Evolutionary conservation across 2,113 vertebrate species (phyloP), one percentile per base, ranked within the genome.

Genomic region (Paedocypris sp.): DNA sequence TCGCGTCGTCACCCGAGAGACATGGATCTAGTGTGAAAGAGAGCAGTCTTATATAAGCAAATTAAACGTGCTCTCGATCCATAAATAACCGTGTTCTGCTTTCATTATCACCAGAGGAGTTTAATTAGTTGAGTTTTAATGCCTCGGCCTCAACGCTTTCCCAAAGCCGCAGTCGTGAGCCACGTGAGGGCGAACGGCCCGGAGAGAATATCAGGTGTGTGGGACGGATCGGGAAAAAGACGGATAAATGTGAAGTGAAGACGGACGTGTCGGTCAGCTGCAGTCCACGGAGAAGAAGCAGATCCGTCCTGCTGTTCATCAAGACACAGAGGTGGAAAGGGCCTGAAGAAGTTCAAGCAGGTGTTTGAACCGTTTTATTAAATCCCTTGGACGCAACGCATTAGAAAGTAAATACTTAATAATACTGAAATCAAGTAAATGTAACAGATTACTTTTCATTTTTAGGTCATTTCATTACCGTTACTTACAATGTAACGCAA

Each of bases 41-140:
- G 12, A 43, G 2, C 3, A 31, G 13, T 8, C 11, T 31, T 51
- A 11, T 22, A 4, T 41, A 51, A 51, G 41, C 2, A 22, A 42
- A 32, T 43, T 33, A 16, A n/a, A 25, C 8, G 26, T 35, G 47
- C 8, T 52, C 49, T 29, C 12, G 12, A 28, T 29, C 47, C 39
- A 52, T 50, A 31, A 61, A 61, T 62, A 63, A n/a, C 28, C n/a
- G 35, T 52, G 60, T 31, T 35, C 26, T 43, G 19, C 28, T 53
- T 63, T 33, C 19, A 33, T 42, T 15, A 18, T 33, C 13, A 43
- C 32, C 13, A 2, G 5, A 29, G 8, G 28, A 3, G n/a, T 19
- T 42, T n/a, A 28, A 56, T 7, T 19, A 25, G 3, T 6, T 18
- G 10, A 29, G 26, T 42, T 56, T 18, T 42, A 42, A 29, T 41